phyloP scores from a whole-genome alignment of 2,888 invertebrate species.

The Acronicta alni region DNA sequence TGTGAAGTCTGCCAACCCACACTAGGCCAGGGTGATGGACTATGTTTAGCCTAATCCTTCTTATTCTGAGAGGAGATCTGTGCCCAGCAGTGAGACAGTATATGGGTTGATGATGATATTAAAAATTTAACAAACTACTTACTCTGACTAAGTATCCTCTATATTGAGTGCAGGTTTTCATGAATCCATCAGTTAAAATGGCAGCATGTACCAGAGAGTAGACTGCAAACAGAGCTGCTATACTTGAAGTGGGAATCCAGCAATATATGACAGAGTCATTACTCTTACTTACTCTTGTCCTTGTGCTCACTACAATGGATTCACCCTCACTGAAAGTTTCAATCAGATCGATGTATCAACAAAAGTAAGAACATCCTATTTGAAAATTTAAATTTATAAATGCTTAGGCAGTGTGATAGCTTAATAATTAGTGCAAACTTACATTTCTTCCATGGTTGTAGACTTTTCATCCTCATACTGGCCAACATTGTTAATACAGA shows the following conservation, averaged over 20 bases:
- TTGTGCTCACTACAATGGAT: constrained; percentile 90
- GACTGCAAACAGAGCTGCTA: constrained; percentile 90
- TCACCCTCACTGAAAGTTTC: constrained; percentile 90
- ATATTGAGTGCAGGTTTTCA: constrained; percentile 93
- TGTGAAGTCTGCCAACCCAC: too few relatives aligned
- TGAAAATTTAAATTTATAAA: too few relatives aligned
- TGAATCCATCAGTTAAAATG: constrained; percentile 92
- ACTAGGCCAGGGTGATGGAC: too few relatives aligned
- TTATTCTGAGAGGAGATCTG: too few relatives aligned
- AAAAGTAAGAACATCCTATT: too few relatives aligned
- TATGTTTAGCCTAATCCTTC: too few relatives aligned
- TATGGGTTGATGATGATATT: too few relatives aligned
- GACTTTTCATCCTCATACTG: constrained; percentile 85
- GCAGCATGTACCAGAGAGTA: constrained; percentile 92
- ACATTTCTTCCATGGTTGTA: constrained; percentile 86
- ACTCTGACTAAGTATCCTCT: constrained; percentile 91
- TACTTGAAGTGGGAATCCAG: constrained; percentile 91
- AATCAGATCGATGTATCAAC: constrained; percentile 5
- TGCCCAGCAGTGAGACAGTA: too few relatives aligned
- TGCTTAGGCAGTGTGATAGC: too few relatives aligned
- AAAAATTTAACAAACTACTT: constrained; percentile 29
- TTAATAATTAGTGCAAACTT: constrained; percentile 53
- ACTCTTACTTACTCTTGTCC: constrained; percentile 89
- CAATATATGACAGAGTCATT: constrained; percentile 91
- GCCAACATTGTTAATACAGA: constrained; percentile 90